phyloP scores from a whole-genome alignment of 2,113 vertebrate genomes.

The Phyllostomus discolor region DNA sequence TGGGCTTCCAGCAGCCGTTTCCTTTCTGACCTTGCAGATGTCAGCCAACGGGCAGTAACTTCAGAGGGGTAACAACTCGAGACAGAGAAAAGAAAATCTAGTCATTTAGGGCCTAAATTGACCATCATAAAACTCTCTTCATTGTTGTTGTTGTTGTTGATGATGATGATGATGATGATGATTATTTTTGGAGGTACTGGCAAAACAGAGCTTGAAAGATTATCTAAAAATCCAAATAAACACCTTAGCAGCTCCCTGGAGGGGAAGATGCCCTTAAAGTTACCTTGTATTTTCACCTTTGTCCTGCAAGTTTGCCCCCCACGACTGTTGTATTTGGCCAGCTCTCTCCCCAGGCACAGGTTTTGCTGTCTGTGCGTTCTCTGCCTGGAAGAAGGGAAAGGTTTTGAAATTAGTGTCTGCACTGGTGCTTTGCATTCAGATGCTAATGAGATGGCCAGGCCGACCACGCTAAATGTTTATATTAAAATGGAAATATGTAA shows the following conservation, averaged over 20 bases:
- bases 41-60: neutral
- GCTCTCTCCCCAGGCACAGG: neutral
- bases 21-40: neutral
- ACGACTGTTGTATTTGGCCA: neutral
- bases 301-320: neutral
- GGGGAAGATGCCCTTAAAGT: neutral
- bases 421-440: slow-evolving; percentile 36
- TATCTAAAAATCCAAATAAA: slow-evolving; percentile 13
- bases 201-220: slow-evolving; percentile 13
- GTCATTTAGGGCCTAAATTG: neutral
- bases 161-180: too few relatives aligned
- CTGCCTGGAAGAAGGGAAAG: neutral
- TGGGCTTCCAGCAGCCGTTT: neutral
- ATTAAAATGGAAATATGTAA: slow-evolving; percentile 69
- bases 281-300: neutral
- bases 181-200: neutral
- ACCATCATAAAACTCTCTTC: neutral
- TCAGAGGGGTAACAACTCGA: neutral
- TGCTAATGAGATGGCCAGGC: slow-evolving; percentile 42
- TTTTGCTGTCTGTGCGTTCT: slow-evolving; percentile 42
- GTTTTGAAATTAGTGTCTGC: slow-evolving; percentile 52
- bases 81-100: neutral
- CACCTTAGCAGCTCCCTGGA: neutral
- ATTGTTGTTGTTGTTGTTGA: neutral
- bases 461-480: slow-evolving; percentile 49